Evolutionary conservation across 2,113 vertebrate genomes (phyloP), one percentile per base, ranked within the genome.

Genomic region (Coryphaenoides rupestris): DNA sequence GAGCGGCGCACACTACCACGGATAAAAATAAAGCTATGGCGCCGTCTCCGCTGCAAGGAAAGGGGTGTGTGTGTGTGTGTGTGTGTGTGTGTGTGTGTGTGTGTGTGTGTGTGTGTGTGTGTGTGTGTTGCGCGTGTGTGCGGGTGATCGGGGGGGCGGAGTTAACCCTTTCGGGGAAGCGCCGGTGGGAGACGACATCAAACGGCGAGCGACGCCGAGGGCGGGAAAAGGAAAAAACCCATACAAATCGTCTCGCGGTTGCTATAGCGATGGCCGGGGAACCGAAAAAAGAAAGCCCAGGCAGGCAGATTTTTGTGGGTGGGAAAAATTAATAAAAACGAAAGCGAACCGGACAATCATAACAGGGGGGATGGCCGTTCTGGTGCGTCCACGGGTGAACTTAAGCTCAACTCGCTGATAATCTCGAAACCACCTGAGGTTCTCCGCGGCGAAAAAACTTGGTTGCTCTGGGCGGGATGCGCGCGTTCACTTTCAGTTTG

Each of bases 241-340:
- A n/a, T n/a, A n/a, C n/a, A n/a, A n/a, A 75, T 83, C 79, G 80
- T 86, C 73, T 78, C 79, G 79, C 61, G 66, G 89, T 90, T 90
- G 87, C 89, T 88, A 91, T 91, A 88, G 89, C 83, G 87, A 91
- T 84, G 79, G 85, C 82, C 80, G 61, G 68, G 69, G 79, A 84
- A 72, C 75, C 75, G 78, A 80, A n/a, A n/a, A n/a, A n/a, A 80
- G 76, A 79, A 89, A 82, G 71, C 77, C 74, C 69, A 65, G 70
- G 53, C 57, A 68, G 61, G 60, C 55, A 69, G 56, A 28, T 19
- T 19, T 59, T 40, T n/a, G n/a, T n/a, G n/a, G n/a, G 28, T 3
- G 5, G 58, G 66, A 77, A 60, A 68, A 69, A 12, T n/a, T n/a
- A 47, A 12, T 14, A 47, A 16, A 47, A 47, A 2, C 2, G 2